Base-by-base conservation (phyloP, 2,888 invertebrate genomes). In the Pseudococcus longispinus region DNA sequence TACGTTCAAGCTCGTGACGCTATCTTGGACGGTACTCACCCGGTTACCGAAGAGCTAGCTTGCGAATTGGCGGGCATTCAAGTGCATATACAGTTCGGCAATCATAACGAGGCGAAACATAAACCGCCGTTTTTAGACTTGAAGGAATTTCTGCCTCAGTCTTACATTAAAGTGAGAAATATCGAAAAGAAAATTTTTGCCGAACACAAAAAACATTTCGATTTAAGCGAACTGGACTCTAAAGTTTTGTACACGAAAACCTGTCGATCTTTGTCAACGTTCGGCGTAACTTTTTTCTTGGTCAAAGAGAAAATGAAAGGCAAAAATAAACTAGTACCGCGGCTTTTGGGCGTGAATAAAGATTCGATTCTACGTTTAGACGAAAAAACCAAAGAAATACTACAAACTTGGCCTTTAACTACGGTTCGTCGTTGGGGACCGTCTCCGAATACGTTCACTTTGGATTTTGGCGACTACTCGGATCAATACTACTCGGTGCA, bases 401-500 rank as follows among this genome's bases (percentile, higher is more conserved):
- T 99, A 89, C 97, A 98, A 92, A 97, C 97, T 0, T 99, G 99
- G 98, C 99, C 98, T 0, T 92, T 99, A 89, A 98, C 99, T 88
- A 98, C 98, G 13, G 99, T 99, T 6, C 93, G 97, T 83, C 93
- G 99, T 88, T 99, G 99, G 99, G 99, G 98, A 88, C 98, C 99
- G 87, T 97, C 98, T 60, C 98, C 98, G 0, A 99, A 99, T 91
- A 98, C 98, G 0, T 99, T 99, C 91, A 99, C 99, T 0, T 92
- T 99, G 89, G 99, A 99, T 92, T 99, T 99, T 91, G 99, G 99
- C 3, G 99, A 99, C 91, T 99, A 99, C 91, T 97, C 98, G 85
- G 98, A 99, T 91, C 96, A 96, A 89, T 99, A 99, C 92, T 99
- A 99, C 92, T 98, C 98, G n/a, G 99, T 99, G 60, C 99, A 99